A percentile compares a stretch with the other conserved stretches of the same genome.
phyloP scores from a whole-genome alignment of 2,888 invertebrate genomes.

The Xestia sexstrigata region DNA sequence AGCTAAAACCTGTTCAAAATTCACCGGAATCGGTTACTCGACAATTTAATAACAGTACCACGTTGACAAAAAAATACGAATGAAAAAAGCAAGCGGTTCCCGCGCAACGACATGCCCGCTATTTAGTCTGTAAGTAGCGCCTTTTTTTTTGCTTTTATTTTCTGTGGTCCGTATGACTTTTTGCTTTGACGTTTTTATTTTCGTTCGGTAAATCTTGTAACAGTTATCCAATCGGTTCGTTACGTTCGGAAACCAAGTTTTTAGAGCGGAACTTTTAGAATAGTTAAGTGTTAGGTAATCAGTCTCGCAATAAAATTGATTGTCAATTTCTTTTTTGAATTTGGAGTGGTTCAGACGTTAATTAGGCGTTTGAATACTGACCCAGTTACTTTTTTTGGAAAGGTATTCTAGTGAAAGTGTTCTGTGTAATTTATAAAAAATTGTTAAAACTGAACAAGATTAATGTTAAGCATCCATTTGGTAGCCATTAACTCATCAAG shows the following conservation, averaged over 20 bases:
- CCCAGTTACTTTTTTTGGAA: background rate
- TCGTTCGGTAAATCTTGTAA: constrained; percentile 67
- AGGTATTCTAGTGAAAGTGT: background rate
- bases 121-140: constrained; percentile 67
- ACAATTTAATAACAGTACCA: constrained; percentile 67
- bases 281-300: constrained; percentile 37
- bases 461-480: background rate
- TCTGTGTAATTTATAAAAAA: background rate
- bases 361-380: background rate
- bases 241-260: constrained; percentile 55
- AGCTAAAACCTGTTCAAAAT: constrained; percentile 28
- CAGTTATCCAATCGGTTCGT: constrained; percentile 72
- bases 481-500: too few relatives aligned
- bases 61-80: constrained; percentile 37
- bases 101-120: constrained; percentile 60
- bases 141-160: constrained; percentile 56
- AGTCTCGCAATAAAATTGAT: constrained; percentile 21
- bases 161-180: constrained; percentile 65
- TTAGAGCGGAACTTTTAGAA: constrained; percentile 51
- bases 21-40: constrained; percentile 58
- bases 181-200: constrained; percentile 62
- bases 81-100: constrained; percentile 50
- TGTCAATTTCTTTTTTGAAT: constrained; percentile 26
- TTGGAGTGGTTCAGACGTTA: background rate
- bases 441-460: background rate